These are phyloP conservation scores for Drosophila putrida DNA, from an alignment of 2,888 invertebrate species.

Conservation along the genomic window DNA sequence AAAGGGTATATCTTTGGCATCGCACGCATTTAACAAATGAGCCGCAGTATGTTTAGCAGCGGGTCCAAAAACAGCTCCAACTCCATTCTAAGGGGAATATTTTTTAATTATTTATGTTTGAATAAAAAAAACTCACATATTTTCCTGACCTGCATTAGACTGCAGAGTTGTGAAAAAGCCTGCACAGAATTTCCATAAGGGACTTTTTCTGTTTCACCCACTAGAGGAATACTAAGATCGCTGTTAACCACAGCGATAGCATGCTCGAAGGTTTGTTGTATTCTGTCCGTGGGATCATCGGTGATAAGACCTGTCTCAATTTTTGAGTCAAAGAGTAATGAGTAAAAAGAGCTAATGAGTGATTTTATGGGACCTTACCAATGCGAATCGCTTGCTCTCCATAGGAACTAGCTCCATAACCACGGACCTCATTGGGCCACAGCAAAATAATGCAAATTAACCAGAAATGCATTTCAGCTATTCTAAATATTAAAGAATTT, in stretches of 20 bases:
- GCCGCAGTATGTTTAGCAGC: slow-evolving; percentile 88
- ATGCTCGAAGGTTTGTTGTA: slow-evolving; percentile 80
- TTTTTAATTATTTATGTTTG: neutral
- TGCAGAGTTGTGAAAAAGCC: slow-evolving; percentile 86
- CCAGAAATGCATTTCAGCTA: slow-evolving; percentile 52
- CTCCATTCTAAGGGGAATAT: slow-evolving; percentile 86
- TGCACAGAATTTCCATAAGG: slow-evolving; percentile 87
- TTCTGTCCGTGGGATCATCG: slow-evolving; percentile 71
- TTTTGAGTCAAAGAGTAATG: slow-evolving; percentile 35
- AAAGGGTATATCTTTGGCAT: slow-evolving; percentile 94
- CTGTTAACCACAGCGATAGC: slow-evolving; percentile 82
- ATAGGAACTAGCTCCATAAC: slow-evolving; percentile 51
- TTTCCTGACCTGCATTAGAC: slow-evolving; percentile 86
- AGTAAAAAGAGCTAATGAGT: slow-evolving; percentile 6
- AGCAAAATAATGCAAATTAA: slow-evolving; percentile 39
- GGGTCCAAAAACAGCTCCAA: slow-evolving; percentile 94
- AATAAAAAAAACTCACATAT: neutral
- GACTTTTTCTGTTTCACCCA: slow-evolving; percentile 82
- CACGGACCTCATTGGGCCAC: slow-evolving; percentile 32
- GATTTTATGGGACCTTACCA: slow-evolving; percentile 48
- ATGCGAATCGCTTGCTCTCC: slow-evolving; percentile 57
- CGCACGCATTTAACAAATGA: slow-evolving; percentile 93
- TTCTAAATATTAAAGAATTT: neutral
- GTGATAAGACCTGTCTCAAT: slow-evolving; percentile 77
- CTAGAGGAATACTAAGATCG: slow-evolving; percentile 75